Evolutionary conservation across 2,888 invertebrate species (phyloP), one percentile per base, ranked within the genome.

Genomic region (Drosophila rellima): DNA sequence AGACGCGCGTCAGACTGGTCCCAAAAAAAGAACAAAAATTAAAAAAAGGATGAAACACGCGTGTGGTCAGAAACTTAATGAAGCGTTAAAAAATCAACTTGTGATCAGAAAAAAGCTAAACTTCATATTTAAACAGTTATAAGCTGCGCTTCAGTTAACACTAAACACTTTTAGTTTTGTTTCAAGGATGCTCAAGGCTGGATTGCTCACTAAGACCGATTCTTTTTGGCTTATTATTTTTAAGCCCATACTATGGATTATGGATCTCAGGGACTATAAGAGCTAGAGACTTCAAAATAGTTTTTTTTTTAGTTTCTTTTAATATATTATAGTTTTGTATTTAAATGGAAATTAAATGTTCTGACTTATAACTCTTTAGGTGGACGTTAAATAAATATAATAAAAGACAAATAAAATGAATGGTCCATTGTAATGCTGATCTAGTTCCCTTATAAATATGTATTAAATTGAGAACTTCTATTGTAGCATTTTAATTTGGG

Each of bases 61-160:
- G 91, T 91, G 91, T 91, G 91, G 91, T 80, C 91, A 84, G 86
- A 61, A 76, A 84, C 61, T 65, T 86, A 91, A 89, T 90, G 85
- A 91, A 91, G 91, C 88, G 91, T 89, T 88, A 79, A 88, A 80
- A 82, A 84, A 68, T 77, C 57, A 77, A 74, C 89, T 75, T 90
- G 67, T 69, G 81, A 69, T 63, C 80, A 55, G 35, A 50, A 60
- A 47, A 62, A 73, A 71, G 39, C 39, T 54, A 23, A 40, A 39
- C 42, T 54, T 44, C 23, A 60, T 37, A 50, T 56, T 70, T 76
- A 55, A 71, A 83, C 87, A 77, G 87, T 78, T 78, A 71, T 52
- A 65, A 47, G 39, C 15, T 51, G 57, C 33, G 51, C 40, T 44
- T 67, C 31, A 51, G 50, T 55, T 47, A 40, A 54, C 47, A 57